phyloP scores from a whole-genome alignment of 1,140 invertebrate genomes.

The Aculops lycopersici region DNA sequence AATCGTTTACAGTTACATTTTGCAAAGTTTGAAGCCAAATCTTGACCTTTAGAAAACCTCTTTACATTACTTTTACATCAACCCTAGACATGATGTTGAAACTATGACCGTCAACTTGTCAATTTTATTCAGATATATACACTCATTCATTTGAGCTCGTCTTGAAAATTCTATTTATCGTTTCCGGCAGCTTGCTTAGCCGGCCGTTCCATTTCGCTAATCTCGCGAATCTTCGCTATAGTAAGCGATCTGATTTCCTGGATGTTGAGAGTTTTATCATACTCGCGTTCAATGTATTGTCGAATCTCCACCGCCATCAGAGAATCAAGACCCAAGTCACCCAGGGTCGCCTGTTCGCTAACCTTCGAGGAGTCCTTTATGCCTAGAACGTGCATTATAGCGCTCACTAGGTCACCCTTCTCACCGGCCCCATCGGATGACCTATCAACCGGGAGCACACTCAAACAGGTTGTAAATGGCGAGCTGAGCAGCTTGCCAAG shows the following conservation, averaged over 20 bases:
- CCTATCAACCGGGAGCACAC: constrained; percentile 2
- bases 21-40: too few species aligned
- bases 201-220: too few species aligned
- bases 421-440: not conserved
- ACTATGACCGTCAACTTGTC: too few species aligned
- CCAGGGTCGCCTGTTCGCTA: constrained; percentile 33
- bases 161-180: too few species aligned
- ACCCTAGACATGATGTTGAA: too few species aligned
- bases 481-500: constrained; percentile 51
- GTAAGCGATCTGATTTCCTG: constrained; percentile 22
- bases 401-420: constrained; percentile 3
- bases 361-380: constrained; percentile 62
- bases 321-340: constrained; percentile 77
- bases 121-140: too few species aligned
- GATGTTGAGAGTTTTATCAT: constrained; percentile 1
- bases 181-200: too few species aligned
- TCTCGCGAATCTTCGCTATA: too few species aligned
- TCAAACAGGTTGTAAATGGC: constrained; percentile 2
- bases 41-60: too few species aligned
- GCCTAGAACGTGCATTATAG: constrained; percentile 21
- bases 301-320: constrained; percentile 90
- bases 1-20: too few species aligned
- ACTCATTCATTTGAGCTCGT: too few species aligned
- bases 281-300: constrained; percentile 3
- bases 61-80: too few species aligned